Percentiles rank a stretch among this genome's conserved stretches.
Evolutionary conservation across 2,888 invertebrate species (phyloP).

Genomic region (Epiblema foenella): DNA sequence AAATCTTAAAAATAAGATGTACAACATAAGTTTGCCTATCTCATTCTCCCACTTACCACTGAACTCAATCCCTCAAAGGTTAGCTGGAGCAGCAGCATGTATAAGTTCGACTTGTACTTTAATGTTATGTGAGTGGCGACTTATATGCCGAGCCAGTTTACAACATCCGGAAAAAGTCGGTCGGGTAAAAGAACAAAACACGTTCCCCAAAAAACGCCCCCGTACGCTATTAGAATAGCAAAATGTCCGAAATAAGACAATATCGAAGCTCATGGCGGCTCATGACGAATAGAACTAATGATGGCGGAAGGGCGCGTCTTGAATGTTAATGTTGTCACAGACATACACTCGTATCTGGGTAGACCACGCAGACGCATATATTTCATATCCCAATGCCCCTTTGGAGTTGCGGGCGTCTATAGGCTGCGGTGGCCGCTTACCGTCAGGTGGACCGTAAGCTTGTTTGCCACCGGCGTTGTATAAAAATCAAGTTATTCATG

Average conservation of each 20-base stretch:
- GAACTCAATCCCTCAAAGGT: no score
- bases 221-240: slow-evolving; percentile 8
- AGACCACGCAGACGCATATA: neutral
- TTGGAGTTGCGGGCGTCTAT: no score
- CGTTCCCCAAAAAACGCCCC: neutral
- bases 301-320: slow-evolving; percentile 2
- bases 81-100: no score
- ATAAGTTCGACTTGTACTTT: no score
- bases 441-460: no score
- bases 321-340: slow-evolving; percentile 20
- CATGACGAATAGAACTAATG: slow-evolving; percentile 31
- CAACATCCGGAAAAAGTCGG: neutral
- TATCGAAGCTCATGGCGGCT: slow-evolving; percentile 15
- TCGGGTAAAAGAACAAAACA: neutral
- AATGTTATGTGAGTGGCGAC: neutral
- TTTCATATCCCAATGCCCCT: no score
- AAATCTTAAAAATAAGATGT: no score
- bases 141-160: neutral
- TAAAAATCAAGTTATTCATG: no score
- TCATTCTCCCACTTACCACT: no score
- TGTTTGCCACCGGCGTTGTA: no score
- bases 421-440: no score
- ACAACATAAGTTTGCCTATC: no score
- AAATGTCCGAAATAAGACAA: slow-evolving; percentile 14
- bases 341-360: neutral